These are phyloP conservation scores for Ptychoptera contaminata DNA, from an alignment of 2,888 invertebrate species.

Conservation along the genomic window DNA sequence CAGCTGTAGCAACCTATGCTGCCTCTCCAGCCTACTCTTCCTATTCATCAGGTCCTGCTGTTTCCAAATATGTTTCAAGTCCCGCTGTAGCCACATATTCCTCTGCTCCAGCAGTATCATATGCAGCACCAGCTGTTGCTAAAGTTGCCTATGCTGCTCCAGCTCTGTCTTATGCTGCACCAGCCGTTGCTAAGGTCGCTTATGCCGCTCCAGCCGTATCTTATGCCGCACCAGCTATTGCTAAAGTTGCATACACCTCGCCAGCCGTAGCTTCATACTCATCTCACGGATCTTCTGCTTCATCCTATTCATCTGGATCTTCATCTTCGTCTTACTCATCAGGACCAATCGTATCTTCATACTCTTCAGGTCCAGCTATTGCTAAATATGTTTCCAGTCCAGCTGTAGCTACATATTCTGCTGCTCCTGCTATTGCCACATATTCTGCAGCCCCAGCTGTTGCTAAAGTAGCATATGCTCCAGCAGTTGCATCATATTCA, in stretches of 20 bases:
- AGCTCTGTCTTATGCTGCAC: slow-evolving; percentile 14
- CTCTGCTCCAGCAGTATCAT: slow-evolving; percentile 14
- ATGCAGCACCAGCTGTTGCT: slow-evolving; percentile 18
- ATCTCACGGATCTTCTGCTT: slow-evolving; percentile 5
- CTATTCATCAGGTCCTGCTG: slow-evolving; percentile 11
- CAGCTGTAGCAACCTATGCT: slow-evolving; percentile 12
- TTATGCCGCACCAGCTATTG: slow-evolving; percentile 11
- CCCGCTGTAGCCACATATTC: slow-evolving; percentile 11
- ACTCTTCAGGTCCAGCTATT: slow-evolving; percentile 13
- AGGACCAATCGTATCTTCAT: slow-evolving; percentile 4
- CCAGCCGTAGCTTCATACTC: slow-evolving; percentile 7
- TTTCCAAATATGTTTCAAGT: slow-evolving; percentile 6
- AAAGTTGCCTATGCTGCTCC: slow-evolving; percentile 17
- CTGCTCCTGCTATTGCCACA: slow-evolving; percentile 12
- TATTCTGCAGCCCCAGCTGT: slow-evolving; percentile 26
- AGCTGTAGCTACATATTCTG: slow-evolving; percentile 13
- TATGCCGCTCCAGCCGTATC: slow-evolving; percentile 15
- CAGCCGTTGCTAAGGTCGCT: slow-evolving; percentile 16
- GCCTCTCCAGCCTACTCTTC: slow-evolving; percentile 7
- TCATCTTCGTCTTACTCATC: slow-evolving; percentile 11
- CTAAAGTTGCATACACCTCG: not conserved
- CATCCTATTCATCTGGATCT: slow-evolving; percentile 8
- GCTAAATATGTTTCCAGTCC: slow-evolving; percentile 8
- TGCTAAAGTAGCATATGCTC: slow-evolving; percentile 9
- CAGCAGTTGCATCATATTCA: slow-evolving; percentile 4